Base-by-base conservation (phyloP, 2,113 vertebrate species). In the Sciurus niger region DNA sequence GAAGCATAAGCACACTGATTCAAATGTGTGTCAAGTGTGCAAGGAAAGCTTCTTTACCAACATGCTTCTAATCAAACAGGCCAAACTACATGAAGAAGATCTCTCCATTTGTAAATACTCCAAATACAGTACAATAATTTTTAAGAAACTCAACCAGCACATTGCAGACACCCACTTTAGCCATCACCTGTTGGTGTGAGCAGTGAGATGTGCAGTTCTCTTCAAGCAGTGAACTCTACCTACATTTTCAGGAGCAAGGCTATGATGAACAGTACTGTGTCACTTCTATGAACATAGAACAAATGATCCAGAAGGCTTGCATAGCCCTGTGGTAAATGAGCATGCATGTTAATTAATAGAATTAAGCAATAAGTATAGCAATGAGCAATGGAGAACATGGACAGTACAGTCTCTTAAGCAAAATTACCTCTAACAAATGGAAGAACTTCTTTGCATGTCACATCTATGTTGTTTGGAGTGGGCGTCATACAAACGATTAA, bases 391-490 rank as follows among this genome's bases (percentile, higher is more conserved):
- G 98, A 89, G 98, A 98, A 90, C 98, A 97, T 0, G 98, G 99
- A n/a, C 98, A 99, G 93, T 99, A 98, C 88, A 99, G 99, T 87
- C 98, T 99, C 70, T 96, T 99, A 84, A 99, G 98, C 97, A 99
- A 99, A 97, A 99, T 99, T 95, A 99, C 97, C 51, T 99, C 99
- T 95, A 99, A 99, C 95, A 99, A 99, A 32, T 99, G 98, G 94
- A 99, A 98, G 70, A 99, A 99, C 97, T 99, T 99, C 93, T 99
- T 99, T 89, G 98, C 99, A 1, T 99, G 99, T 91, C 99, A 99
- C 78, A 98, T 99, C 22, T 99, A 99, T 0, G 99, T 99, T 74
- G 99, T 99, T 77, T 98, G 99, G 96, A 99, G 99, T 96, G 97
- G 99, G 97, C 98, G 99, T 96, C 99, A 99, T 5, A 99, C 98